These are phyloP conservation scores for Hapalemur alaotrensis DNA, from an alignment of 2,797 vertebrate genomes.

Conservation along the genomic window DNA sequence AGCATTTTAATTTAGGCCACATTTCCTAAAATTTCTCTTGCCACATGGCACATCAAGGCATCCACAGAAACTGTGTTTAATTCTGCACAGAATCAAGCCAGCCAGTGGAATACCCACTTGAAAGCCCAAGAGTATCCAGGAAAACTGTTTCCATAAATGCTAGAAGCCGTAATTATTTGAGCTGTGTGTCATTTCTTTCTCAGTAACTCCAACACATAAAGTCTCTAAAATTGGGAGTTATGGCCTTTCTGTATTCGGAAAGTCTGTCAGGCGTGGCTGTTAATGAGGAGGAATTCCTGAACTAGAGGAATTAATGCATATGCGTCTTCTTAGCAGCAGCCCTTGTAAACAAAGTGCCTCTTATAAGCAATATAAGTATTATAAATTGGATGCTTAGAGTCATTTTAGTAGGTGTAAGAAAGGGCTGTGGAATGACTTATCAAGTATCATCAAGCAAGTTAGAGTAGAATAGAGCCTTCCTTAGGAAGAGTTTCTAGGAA, in stretches of 20 bases:
- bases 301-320: neutral
- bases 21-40: neutral
- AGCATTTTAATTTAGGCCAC: neutral
- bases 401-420: constrained; percentile 7
- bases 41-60: neutral
- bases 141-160: neutral
- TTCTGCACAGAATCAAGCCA: neutral
- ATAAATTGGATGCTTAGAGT: constrained; percentile 26
- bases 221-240: constrained; percentile 28
- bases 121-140: neutral
- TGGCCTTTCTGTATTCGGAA: neutral
- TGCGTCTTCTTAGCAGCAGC: neutral
- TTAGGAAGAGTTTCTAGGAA: neutral
- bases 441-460: constrained; percentile 33
- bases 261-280: neutral
- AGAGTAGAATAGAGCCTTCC: neutral
- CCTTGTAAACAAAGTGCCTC: constrained; percentile 51
- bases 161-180: neutral
- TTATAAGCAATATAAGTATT: constrained; percentile 18
- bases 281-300: constrained; percentile 46
- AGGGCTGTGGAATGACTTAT: constrained; percentile 24
- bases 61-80: neutral
- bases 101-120: neutral
- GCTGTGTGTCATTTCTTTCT: constrained; percentile 28
- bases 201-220: neutral